Percentiles rank a stretch among this genome's conserved stretches.
Evolutionary conservation across 30 jellyfish, hydroid and myxozoan species (phyloP).

Genomic region (Aurelia sp.): DNA sequence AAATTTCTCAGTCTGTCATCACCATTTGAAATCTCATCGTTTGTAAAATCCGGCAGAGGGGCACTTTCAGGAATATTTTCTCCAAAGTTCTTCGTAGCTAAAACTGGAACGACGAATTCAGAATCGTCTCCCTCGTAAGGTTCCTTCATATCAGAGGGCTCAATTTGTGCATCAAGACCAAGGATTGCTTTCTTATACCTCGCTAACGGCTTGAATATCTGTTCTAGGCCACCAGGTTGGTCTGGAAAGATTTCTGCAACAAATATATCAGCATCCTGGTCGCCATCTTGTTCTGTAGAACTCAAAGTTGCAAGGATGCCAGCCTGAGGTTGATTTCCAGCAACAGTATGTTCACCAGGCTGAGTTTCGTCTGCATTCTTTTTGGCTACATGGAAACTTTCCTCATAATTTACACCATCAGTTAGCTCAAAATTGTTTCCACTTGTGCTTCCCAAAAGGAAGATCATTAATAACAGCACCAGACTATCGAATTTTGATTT

Average conservation of each 20-base stretch:
- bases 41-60: neutral
- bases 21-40: neutral
- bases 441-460: too few species aligned
- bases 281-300: constrained; percentile 4
- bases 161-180: constrained; percentile 70
- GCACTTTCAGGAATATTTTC: neutral
- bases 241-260: constrained; percentile 70
- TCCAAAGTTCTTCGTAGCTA: too few species aligned
- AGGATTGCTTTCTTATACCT: constrained; percentile 57
- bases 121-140: neutral
- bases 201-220: constrained; percentile 59
- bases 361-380: too few species aligned
- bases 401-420: too few species aligned
- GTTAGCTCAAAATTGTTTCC: too few species aligned
- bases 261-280: constrained; percentile 59
- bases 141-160: constrained; percentile 14
- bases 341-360: too few species aligned
- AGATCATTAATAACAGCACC: too few species aligned
- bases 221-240: constrained; percentile 42
- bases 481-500: neutral
- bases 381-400: too few species aligned
- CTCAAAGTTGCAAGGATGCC: neutral
- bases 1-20: too few species aligned
- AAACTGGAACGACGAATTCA: neutral
- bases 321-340: too few species aligned